A percentile compares a stretch with the other conserved stretches of the same genome.
Evolutionary conservation across 2,888 invertebrate genomes (phyloP).

Genomic region (Reticulitermes lucifugus): DNA sequence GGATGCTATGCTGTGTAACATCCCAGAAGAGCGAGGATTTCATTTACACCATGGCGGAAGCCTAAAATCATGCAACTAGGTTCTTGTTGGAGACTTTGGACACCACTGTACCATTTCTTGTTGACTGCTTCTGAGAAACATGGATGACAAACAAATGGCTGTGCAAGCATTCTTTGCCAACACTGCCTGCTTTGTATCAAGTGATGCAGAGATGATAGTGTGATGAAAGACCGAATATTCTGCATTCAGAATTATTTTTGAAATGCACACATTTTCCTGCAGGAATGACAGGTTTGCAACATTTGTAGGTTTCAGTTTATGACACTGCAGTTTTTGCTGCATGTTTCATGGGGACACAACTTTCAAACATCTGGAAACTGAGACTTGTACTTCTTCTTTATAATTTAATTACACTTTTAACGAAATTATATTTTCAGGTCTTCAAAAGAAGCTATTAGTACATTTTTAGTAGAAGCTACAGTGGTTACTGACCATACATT

Average conservation of each 20-base stretch:
- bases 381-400: not conserved
- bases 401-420: too few species aligned
- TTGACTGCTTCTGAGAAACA: not conserved
- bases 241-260: not conserved
- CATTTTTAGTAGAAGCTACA: too few species aligned
- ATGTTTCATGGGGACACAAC: not conserved
- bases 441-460: too few species aligned
- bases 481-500: not conserved
- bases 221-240: not conserved
- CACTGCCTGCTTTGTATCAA: not conserved
- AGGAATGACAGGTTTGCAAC: not conserved
- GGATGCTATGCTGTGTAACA: too few species aligned
- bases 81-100: not conserved
- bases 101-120: not conserved
- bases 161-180: not conserved
- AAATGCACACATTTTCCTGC: not conserved
- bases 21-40: too few species aligned
- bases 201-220: not conserved
- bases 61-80: too few species aligned
- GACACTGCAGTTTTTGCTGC: not conserved
- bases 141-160: not conserved
- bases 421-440: too few species aligned
- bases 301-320: not conserved
- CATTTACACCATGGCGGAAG: too few species aligned
- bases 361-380: not conserved